A percentile compares a stretch with the other conserved stretches of the same genome.
These are phyloP conservation scores for Strix aluco DNA, from an alignment of 2,113 vertebrate genomes.

Conservation along the genomic window DNA sequence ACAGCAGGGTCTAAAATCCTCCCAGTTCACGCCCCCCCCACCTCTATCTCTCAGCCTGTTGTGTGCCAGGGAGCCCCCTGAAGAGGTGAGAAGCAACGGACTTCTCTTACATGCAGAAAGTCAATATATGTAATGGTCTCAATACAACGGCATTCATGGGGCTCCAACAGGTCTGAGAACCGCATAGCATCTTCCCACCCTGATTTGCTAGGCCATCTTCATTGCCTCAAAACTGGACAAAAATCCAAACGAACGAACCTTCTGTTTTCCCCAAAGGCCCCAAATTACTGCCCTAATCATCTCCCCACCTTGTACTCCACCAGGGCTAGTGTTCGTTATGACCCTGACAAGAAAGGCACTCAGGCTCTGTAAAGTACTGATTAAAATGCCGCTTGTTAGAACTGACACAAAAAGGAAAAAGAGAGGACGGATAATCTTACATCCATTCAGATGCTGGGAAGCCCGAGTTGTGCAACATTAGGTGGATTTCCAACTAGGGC, in stretches of 20 bases:
- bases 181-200: not conserved
- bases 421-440: not conserved
- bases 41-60: not conserved
- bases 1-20: not conserved
- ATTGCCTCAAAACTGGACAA: not conserved
- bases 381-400: not conserved
- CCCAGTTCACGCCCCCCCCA: not conserved
- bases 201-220: not conserved
- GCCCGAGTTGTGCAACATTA: not conserved
- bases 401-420: not conserved
- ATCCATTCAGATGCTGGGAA: not conserved
- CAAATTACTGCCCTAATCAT: not conserved
- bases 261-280: not conserved
- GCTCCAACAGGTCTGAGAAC: not conserved
- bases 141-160: not conserved
- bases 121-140: not conserved
- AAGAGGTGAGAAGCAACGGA: not conserved
- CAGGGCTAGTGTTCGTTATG: not conserved
- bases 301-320: not conserved
- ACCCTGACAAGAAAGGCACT: not conserved
- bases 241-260: not conserved
- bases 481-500: not conserved
- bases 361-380: not conserved
- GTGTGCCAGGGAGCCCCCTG: not conserved
- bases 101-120: not conserved